A percentile compares a stretch with the other conserved stretches of the same genome.
Evolutionary conservation across 2,113 vertebrate genomes (phyloP).

Genomic region (Murina feae): DNA sequence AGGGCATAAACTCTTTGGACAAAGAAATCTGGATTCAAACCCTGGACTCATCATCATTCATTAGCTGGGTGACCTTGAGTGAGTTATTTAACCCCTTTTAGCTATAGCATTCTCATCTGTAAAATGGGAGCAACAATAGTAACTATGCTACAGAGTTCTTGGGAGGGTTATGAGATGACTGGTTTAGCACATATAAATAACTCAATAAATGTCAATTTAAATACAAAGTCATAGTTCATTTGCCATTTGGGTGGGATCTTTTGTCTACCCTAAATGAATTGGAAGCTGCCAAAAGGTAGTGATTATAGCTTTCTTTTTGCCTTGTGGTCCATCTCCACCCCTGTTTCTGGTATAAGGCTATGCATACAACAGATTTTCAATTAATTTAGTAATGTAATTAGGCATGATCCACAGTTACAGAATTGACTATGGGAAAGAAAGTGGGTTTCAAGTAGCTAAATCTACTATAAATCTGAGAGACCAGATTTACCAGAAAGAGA

Average conservation of each 20-base stretch:
- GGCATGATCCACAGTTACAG: neutral
- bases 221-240: neutral
- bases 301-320: neutral
- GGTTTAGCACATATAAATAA: neutral
- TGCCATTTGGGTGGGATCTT: neutral
- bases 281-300: neutral
- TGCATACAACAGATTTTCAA: neutral
- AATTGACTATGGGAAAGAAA: neutral
- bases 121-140: neutral
- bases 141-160: neutral
- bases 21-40: neutral
- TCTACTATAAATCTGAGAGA: neutral
- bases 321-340: neutral
- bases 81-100: neutral
- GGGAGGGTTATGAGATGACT: neutral
- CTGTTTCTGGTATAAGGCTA: neutral
- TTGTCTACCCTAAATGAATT: slow-evolving; percentile 9
- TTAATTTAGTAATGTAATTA: neutral
- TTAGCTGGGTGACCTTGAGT: neutral
- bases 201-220: neutral
- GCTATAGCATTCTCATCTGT: neutral
- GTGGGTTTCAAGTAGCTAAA: neutral
- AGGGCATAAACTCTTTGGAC: neutral
- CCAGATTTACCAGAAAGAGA: neutral
- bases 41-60: neutral